Percentiles rank a stretch among this genome's conserved stretches.
phyloP scores from a whole-genome alignment of 2,888 invertebrate genomes.

The Conus canariensis region DNA sequence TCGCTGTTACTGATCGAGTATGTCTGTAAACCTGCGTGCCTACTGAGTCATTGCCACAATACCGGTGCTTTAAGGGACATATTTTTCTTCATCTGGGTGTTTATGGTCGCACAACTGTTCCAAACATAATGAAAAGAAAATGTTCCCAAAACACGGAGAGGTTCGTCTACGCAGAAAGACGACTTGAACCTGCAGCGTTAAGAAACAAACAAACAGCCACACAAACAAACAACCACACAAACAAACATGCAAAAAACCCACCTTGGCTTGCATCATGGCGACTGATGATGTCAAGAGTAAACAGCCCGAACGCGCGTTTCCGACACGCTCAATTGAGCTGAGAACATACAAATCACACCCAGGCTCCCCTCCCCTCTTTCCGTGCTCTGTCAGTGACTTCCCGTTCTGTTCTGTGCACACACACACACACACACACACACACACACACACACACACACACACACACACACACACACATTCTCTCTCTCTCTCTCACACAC shows the following conservation, averaged over 20 bases:
- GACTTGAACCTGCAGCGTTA: constrained; percentile 17
- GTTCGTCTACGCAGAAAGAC: neutral
- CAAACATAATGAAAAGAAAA: neutral
- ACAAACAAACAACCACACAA: too few species aligned
- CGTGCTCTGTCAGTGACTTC: neutral
- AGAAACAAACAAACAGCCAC: neutral
- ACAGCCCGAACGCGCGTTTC: constrained; percentile 30
- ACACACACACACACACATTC: too few species aligned
- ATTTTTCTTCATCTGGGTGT: too few species aligned
- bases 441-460: too few species aligned
- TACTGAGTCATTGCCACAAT: too few species aligned
- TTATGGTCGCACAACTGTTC: neutral
- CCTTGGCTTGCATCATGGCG: neutral
- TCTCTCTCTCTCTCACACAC: too few species aligned
- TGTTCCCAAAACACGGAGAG: neutral
- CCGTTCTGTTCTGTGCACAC: too few species aligned
- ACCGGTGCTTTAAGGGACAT: too few species aligned
- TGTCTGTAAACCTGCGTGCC: too few species aligned
- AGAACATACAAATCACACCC: constrained; percentile 27
- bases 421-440: too few species aligned
- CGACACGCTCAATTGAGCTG: constrained; percentile 41
- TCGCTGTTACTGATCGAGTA: too few species aligned
- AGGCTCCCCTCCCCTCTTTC: constrained; percentile 26
- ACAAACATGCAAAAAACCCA: neutral
- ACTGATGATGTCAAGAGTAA: constrained; percentile 5